A percentile compares a stretch with the other conserved stretches of the same genome.
Conservation (phyloP, 2,113 vertebrate genomes). For the Megatriorchis doriae region DNA sequence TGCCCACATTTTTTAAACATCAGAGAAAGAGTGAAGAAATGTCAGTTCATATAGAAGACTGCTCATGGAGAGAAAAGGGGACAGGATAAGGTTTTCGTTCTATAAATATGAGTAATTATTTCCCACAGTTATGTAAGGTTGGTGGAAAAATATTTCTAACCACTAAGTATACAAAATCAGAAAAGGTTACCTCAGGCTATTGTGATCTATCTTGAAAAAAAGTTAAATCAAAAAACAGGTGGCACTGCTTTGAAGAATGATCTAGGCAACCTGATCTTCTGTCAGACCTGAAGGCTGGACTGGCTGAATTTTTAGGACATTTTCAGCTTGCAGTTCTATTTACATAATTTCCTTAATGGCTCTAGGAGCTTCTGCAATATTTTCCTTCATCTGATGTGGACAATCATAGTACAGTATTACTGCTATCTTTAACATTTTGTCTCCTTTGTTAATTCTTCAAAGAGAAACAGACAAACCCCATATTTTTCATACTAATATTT, state of each 20-base stretch:
- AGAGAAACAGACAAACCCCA: background rate
- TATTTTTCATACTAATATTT: background rate
- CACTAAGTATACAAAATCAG: background rate
- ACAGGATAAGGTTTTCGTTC: background rate
- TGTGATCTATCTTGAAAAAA: background rate
- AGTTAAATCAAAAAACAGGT: background rate
- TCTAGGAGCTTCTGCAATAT: background rate
- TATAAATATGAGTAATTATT: background rate
- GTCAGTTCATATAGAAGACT: background rate
- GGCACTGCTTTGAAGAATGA: background rate
- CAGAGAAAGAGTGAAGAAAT: background rate
- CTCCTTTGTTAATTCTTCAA: too few species aligned
- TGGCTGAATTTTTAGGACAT: background rate
- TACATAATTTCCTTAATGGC: background rate
- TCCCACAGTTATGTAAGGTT: background rate
- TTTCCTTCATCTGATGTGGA: background rate
- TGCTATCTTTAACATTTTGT: background rate
- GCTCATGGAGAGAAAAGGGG: background rate
- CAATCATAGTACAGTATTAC: background rate
- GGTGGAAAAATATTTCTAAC: background rate
- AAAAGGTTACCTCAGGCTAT: background rate
- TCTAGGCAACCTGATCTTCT: background rate
- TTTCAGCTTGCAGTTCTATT: background rate
- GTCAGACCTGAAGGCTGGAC: background rate
- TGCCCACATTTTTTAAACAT: background rate